Percentiles rank a stretch among this genome's conserved stretches.
Evolutionary conservation across 2,888 invertebrate genomes (phyloP).

Genomic region (Ectemnius continuus): DNA sequence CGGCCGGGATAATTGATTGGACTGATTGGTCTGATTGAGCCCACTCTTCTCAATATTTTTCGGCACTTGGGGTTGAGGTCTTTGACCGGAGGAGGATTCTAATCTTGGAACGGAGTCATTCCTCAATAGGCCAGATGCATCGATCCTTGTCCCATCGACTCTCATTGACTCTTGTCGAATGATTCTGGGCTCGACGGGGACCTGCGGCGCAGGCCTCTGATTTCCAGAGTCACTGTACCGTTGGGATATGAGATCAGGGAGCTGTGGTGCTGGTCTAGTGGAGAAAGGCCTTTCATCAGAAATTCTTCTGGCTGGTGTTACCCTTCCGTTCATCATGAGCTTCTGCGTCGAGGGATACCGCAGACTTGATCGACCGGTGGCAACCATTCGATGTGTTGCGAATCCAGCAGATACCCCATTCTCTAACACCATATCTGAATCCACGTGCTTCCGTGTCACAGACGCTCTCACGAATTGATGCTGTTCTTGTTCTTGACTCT

Average conservation of each 20-base stretch:
- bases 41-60: conserved; percentile 53
- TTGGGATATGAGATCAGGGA: conserved; percentile 71
- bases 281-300: conserved; percentile 64
- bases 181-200: conserved; percentile 72
- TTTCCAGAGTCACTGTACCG: conserved; percentile 73
- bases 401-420: conserved; percentile 67
- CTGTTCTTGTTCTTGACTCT: conserved; percentile 56
- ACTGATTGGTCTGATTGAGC: conserved; percentile 22
- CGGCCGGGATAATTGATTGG: conserved; percentile 50
- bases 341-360: conserved; percentile 79
- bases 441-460: conserved; percentile 53
- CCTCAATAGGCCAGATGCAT: conserved; percentile 60
- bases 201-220: conserved; percentile 72
- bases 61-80: conserved; percentile 73
- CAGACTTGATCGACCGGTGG: conserved; percentile 78
- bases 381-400: conserved; percentile 68
- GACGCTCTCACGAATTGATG: conserved; percentile 54
- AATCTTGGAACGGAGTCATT: conserved; percentile 61
- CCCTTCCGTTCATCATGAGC: conserved; percentile 78
- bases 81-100: conserved; percentile 68
- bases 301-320: conserved; percentile 70
- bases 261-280: conserved; percentile 66
- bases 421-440: conserved; percentile 62
- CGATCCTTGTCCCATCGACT: conserved; percentile 64
- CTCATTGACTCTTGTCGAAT: conserved; percentile 73